phyloP scores from a whole-genome alignment of 2,888 invertebrate species.

The Clivina fossor region DNA sequence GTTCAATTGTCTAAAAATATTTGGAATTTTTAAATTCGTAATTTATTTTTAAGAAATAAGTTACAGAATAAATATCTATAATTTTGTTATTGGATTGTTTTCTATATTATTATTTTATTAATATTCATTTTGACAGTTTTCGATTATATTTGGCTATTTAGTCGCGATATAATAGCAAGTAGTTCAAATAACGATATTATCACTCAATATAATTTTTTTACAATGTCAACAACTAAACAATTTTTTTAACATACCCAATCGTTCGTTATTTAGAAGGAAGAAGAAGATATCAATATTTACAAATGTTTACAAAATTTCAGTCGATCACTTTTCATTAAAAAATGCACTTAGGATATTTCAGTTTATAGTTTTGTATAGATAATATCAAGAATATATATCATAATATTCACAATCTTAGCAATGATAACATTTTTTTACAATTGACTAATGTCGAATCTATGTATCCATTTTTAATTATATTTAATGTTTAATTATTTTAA shows the following conservation, averaged over 20 bases:
- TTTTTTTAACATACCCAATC: conserved; percentile 14
- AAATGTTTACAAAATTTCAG: conserved; percentile 24
- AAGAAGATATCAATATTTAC: conserved; percentile 12
- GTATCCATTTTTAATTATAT: conserved; percentile 11
- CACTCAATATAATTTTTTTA: conserved; percentile 2
- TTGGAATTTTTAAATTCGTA: too few relatives aligned
- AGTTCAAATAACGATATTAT: conserved; percentile 12
- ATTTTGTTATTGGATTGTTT: too few relatives aligned
- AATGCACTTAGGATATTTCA: conserved; percentile 24
- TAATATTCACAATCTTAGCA: conserved; percentile 12
- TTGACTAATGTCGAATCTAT: conserved; percentile 22
- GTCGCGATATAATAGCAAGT: neutral
- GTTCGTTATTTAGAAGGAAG: conserved; percentile 17
- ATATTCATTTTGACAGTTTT: too few relatives aligned
- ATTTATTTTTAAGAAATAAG: too few relatives aligned
- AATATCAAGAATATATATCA: conserved; percentile 32
- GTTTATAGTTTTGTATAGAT: conserved; percentile 27
- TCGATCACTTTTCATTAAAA: conserved; percentile 21
- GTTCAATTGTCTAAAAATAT: too few relatives aligned
- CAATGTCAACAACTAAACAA: neutral
- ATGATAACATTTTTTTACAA: conserved; percentile 15
- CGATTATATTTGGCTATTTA: too few relatives aligned
- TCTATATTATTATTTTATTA: too few relatives aligned
- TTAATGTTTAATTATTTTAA: too few relatives aligned
- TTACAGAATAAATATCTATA: too few relatives aligned